Conservation (phyloP, 2,888 invertebrate genomes). For the Ophion ventricosus region DNA sequence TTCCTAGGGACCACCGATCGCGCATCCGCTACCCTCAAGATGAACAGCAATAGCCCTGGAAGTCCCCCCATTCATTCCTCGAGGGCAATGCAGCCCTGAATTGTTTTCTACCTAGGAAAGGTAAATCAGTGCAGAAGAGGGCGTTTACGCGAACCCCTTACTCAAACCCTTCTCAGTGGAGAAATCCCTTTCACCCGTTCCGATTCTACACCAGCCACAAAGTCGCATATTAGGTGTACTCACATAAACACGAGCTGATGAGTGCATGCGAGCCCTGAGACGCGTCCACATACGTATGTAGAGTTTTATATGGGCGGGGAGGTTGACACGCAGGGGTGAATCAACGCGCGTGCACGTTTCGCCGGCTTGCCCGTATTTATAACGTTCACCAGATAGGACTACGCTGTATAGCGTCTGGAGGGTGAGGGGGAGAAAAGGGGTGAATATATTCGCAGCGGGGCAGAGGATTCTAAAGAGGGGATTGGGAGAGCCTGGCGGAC, state of each 20-base stretch:
- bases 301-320: neutral
- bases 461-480: constrained; percentile 32
- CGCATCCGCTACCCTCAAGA: neutral
- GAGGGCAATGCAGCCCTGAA: neutral
- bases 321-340: constrained; percentile 44
- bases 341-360: constrained; percentile 27
- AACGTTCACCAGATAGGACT: constrained; percentile 38
- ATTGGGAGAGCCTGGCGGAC: constrained; percentile 68
- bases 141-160: neutral
- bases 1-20: neutral
- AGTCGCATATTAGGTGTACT: neutral
- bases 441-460: constrained; percentile 31
- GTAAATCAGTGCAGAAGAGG: neutral
- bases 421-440: constrained; percentile 17
- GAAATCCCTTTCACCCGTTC: constrained; percentile 15
- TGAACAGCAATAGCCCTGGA: neutral
- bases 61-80: neutral
- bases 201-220: constrained; percentile 7
- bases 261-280: neutral
- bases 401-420: constrained; percentile 24
- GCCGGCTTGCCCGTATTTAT: constrained; percentile 22
- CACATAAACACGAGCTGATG: neutral
- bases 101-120: neutral
- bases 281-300: neutral
- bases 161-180: neutral